Conservation (phyloP, 2,888 invertebrate species). For the Choristoneura rosaceana region DNA sequence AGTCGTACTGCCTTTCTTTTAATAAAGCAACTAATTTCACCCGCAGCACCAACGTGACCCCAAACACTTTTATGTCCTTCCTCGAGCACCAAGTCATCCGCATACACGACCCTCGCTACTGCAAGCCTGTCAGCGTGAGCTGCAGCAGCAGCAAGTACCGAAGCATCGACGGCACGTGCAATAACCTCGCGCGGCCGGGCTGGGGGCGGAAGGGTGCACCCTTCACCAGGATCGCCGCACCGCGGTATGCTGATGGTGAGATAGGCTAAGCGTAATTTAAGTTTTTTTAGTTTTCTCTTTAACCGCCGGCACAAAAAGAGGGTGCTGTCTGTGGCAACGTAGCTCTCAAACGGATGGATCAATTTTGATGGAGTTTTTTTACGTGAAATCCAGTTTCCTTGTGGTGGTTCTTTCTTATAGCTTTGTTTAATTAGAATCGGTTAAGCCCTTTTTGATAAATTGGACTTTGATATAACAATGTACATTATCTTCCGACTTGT, state of each 20-base stretch:
- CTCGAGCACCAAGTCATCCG: conserved; percentile 71
- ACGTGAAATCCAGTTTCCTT: too few relatives aligned
- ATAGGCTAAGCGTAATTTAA: background rate
- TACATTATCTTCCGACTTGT: too few relatives aligned
- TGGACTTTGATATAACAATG: too few relatives aligned
- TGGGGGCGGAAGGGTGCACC: conserved; percentile 88
- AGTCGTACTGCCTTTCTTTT: too few relatives aligned
- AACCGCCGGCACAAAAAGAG: too few relatives aligned
- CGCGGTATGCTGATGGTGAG: conserved; percentile 87
- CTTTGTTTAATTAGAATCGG: too few relatives aligned
- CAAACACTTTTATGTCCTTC: conserved; percentile 79
- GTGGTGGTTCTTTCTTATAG: too few relatives aligned
- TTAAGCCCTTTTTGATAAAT: too few relatives aligned
- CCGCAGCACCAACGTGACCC: conserved; percentile 68
- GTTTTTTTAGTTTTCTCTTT: too few relatives aligned
- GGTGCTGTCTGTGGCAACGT: too few relatives aligned
- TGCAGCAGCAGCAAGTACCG: conserved; percentile 84
- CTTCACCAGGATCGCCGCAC: conserved; percentile 85
- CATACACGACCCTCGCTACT: conserved; percentile 60
- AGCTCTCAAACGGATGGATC: too few relatives aligned
- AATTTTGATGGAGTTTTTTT: too few relatives aligned
- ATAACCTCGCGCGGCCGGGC: conserved; percentile 88
- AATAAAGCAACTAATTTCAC: background rate
- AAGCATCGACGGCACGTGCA: conserved; percentile 91
- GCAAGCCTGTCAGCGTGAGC: conserved; percentile 60